Conservation (phyloP, 1,140 invertebrate genomes). For the Thaumetopoea pityocampa region DNA sequence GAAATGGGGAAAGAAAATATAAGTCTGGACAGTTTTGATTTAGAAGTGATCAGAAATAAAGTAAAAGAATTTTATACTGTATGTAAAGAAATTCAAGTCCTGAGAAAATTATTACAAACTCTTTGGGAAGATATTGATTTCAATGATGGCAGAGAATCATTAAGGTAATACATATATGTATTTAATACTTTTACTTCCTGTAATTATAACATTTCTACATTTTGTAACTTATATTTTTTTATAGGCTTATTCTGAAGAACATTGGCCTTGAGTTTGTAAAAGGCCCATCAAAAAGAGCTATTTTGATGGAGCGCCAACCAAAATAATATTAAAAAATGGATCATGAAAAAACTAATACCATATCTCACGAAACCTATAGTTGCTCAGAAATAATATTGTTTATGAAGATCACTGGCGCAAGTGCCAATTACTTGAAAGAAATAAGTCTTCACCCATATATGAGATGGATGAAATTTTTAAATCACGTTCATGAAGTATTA, state of each 20-base stretch:
- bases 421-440: conserved; percentile 5
- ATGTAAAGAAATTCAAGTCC: neutral
- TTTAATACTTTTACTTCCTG: too few species aligned
- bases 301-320: conserved; percentile 3
- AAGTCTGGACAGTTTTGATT: conserved; percentile 2
- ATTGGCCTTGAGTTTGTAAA: neutral
- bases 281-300: neutral
- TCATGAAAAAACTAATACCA: conserved; percentile 15
- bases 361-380: conserved; percentile 14
- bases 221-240: neutral
- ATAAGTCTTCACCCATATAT: neutral
- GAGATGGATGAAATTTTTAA: conserved; percentile 8
- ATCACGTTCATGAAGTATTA: conserved; percentile 9
- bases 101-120: neutral
- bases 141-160: too few species aligned
- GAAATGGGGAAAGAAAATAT: neutral
- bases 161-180: neutral
- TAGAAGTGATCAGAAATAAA: neutral
- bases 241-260: neutral
- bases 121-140: neutral
- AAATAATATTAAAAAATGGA: conserved; percentile 20
- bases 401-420: conserved; percentile 7
- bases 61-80: conserved; percentile 1
- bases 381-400: conserved; percentile 10
- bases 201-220: too few species aligned